Evolutionary conservation across 37 sponge, comb jelly and placozoan genomes (phyloP).

Genomic region (Tethya wilhelma): DNA sequence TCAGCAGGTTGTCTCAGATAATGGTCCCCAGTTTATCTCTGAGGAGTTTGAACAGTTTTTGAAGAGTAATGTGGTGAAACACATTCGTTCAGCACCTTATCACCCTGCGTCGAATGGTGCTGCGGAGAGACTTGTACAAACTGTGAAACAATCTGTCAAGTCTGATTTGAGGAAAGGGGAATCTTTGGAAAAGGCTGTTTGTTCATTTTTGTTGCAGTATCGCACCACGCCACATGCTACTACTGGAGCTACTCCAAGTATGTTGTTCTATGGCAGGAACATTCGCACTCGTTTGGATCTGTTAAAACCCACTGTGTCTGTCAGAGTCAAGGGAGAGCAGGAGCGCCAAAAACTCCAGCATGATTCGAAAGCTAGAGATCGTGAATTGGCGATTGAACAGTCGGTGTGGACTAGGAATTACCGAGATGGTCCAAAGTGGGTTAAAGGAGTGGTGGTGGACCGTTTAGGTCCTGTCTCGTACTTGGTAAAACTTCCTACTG

Average conservation of each 20-base stretch:
- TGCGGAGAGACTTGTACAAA: constrained; percentile 28
- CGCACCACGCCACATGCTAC: constrained; percentile 8
- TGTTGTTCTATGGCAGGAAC: constrained; percentile 1
- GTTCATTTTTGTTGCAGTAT: constrained; percentile 1
- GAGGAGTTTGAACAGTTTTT: background rate
- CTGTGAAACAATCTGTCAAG: constrained; percentile 8
- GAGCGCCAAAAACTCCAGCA: background rate
- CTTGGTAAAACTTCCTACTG: background rate
- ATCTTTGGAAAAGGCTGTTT: background rate
- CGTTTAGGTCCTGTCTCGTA: constrained; percentile 11
- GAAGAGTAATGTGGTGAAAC: background rate
- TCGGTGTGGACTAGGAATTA: background rate
- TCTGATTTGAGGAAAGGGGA: background rate
- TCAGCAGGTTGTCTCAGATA: constrained; percentile 17
- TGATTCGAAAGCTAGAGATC: too few species aligned
- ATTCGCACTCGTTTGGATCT: constrained; percentile 13
- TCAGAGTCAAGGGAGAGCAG: background rate
- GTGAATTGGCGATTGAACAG: background rate
- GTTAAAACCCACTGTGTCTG: background rate
- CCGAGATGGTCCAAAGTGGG: constrained; percentile 13
- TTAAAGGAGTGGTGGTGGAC: background rate
- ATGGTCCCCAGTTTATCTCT: constrained; percentile 16
- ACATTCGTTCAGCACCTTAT: constrained; percentile 27
- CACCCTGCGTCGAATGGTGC: constrained; percentile 21
- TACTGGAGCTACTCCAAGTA: constrained; percentile 9